Conservation (phyloP, 2,888 invertebrate species). For the Malthinus flaveolus region DNA sequence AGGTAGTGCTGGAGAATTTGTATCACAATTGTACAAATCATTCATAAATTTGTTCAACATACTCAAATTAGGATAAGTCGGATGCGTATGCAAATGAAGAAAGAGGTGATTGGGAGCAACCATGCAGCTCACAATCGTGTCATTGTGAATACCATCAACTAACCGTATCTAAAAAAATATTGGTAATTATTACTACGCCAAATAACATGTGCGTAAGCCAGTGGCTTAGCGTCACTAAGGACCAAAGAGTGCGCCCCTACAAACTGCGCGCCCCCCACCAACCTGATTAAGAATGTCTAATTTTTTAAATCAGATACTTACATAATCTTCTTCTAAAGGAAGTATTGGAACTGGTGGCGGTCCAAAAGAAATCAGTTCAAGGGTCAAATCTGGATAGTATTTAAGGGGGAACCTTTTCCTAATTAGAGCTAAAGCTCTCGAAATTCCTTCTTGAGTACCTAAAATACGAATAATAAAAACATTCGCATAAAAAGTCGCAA, state of each 20-base stretch:
- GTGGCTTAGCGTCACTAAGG: too few relatives aligned
- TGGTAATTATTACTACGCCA: too few relatives aligned
- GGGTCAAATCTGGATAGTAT: constrained; percentile 77
- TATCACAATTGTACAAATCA: constrained; percentile 71
- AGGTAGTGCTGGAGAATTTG: constrained; percentile 79
- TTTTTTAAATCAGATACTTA: constrained; percentile 43
- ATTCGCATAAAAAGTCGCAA: not conserved
- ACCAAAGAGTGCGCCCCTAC: too few relatives aligned
- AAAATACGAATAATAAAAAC: constrained; percentile 28
- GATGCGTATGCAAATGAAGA: constrained; percentile 94
- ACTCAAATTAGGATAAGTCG: constrained; percentile 83
- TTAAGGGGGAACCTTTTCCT: constrained; percentile 82
- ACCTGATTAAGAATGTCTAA: too few relatives aligned
- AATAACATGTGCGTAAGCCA: too few relatives aligned
- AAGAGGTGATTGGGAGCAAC: constrained; percentile 89
- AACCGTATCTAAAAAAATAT: constrained; percentile 69
- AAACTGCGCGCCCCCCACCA: too few relatives aligned
- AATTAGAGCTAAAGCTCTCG: constrained; percentile 81
- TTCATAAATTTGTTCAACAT: constrained; percentile 82
- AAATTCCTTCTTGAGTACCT: constrained; percentile 78
- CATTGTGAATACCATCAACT: constrained; percentile 90
- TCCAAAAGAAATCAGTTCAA: constrained; percentile 55
- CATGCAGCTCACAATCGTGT: constrained; percentile 86
- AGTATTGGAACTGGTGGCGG: constrained; percentile 17
- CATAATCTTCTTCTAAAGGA: constrained; percentile 47